Evolutionary conservation across 2,888 invertebrate species (phyloP), one percentile per base, ranked within the genome.

Genomic region (Pristionchus japonicus): DNA sequence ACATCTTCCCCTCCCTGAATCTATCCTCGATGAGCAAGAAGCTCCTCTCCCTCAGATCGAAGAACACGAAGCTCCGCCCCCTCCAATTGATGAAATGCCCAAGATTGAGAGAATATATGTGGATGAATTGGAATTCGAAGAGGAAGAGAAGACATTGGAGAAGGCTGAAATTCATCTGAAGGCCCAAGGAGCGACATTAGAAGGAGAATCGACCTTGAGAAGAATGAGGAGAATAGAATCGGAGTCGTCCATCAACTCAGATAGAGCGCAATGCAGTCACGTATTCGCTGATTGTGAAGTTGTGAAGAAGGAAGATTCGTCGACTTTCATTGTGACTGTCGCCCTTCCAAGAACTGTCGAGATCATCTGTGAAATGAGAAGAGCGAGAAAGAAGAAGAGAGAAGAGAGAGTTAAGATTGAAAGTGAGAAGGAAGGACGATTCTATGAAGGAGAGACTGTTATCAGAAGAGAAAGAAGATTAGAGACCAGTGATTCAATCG

Each of bases 231-330:
- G 91, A 74, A 89, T 92, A 23, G 92, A 92, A 82, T 92, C 92
- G 37, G 92, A 92, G 74, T 82, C 87, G 11, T 82, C 87, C 40
- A 27, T 80, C 64, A 49, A 77, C 43, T 77, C 87, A 61, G 27
- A 37, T 31, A 31, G 61, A 0, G 43, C 87, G 43, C 87, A 92
- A 70, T 92, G 91, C 89, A 90, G 91, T 77, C 91, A 91, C 80
- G 93, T 91, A 11, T 92, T 93, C 88, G 93, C 92, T 61, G 93
- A 94, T 88, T 94, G 94, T 86, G 93, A 94, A 49, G 89, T 94
- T 7, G 90, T 90, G n/a, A 88, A 93, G 70, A 92, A 89, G 23
- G 94, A 94, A 85, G 94, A 94, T 87, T 91, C 91, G 31, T 93
- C 92, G n/a, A 89, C 91, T 20, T 93, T 91, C 89, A 91, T 92